These are phyloP conservation scores for Anguilla megastoma DNA, from an alignment of 2,797 vertebrate species.

Conservation along the genomic window DNA sequence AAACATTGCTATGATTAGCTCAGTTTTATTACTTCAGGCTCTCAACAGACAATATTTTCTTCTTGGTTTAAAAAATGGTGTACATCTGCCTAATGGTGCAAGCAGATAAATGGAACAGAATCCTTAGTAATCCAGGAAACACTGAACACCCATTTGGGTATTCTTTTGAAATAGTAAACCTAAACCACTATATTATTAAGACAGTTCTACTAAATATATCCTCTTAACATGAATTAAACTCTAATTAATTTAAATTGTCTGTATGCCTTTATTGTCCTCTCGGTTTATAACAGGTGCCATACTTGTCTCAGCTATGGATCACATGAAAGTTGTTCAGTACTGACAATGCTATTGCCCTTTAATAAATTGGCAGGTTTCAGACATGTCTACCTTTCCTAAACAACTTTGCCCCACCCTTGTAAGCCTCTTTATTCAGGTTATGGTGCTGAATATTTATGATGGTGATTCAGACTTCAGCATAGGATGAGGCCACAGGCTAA, in stretches of 20 bases:
- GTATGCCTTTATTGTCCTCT: background rate
- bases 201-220: background rate
- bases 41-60: constrained; percentile 15
- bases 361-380: background rate
- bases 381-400: background rate
- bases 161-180: background rate
- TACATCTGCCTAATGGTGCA: background rate
- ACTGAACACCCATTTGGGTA: background rate
- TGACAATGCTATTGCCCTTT: background rate
- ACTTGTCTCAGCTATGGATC: background rate
- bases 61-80: background rate
- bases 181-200: background rate
- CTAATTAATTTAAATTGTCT: background rate
- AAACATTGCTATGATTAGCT: background rate
- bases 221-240: background rate
- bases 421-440: background rate
- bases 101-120: background rate
- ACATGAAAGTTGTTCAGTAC: background rate
- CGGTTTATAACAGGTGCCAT: background rate
- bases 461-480: background rate
- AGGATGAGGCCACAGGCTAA: constrained; percentile 13
- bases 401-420: background rate
- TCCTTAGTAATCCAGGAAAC: background rate
- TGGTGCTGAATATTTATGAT: background rate
- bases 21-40: background rate